Conservation (phyloP, 1,140 invertebrate species). For the Laodelphax striatellus region DNA sequence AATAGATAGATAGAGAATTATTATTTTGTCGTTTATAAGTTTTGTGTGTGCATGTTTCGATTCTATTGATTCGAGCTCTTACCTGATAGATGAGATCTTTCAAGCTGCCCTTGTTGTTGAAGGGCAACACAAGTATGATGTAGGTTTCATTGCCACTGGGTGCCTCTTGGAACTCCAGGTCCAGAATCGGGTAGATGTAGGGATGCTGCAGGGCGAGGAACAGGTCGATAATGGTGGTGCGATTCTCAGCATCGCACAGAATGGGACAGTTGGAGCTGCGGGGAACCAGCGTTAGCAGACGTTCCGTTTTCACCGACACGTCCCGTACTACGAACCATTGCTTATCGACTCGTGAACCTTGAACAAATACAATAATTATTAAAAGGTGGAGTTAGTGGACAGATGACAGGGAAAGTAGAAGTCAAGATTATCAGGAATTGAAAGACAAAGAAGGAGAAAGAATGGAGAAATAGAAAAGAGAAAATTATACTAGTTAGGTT, state of each 20-base stretch:
- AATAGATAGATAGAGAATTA: background rate
- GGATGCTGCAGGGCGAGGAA: conserved; percentile 81
- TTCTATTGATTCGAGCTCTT: conserved; percentile 11
- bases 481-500: too few species aligned
- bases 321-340: conserved; percentile 83
- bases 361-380: conserved; percentile 18
- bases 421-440: background rate
- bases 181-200: conserved; percentile 79
- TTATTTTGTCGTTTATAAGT: too few species aligned
- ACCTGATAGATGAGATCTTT: conserved; percentile 85
- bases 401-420: background rate
- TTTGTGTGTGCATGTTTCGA: too few species aligned
- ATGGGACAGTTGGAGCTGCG: conserved; percentile 43
- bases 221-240: conserved; percentile 60
- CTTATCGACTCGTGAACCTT: conserved; percentile 68
- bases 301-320: conserved; percentile 64
- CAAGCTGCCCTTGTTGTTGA: conserved; percentile 69
- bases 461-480: background rate
- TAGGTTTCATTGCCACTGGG: conserved; percentile 41
- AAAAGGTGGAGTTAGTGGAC: background rate
- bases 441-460: background rate
- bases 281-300: conserved; percentile 66
- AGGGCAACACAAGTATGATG: conserved; percentile 63
- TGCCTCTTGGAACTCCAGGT: conserved; percentile 51
- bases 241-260: conserved; percentile 35